These are phyloP conservation scores for Trichonephila clavipes DNA, from an alignment of 1,140 invertebrate genomes.

Conservation along the genomic window DNA sequence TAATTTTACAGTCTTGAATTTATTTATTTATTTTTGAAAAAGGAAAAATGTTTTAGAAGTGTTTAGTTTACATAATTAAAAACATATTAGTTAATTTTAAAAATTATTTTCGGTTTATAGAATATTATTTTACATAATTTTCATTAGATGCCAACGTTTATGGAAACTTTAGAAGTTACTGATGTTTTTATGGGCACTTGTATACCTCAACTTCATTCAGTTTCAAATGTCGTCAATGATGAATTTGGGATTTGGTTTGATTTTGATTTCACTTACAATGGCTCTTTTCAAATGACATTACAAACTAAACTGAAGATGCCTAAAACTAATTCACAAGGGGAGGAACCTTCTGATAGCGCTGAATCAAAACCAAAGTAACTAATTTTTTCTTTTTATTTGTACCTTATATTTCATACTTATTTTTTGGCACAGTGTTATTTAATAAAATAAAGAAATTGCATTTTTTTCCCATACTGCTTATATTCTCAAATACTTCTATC, in stretches of 20 bases:
- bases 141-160: slow-evolving; percentile 89
- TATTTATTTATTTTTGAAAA: not conserved
- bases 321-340: not conserved
- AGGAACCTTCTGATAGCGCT: not conserved
- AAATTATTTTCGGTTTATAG: not conserved
- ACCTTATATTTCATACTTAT: not conserved
- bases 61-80: not conserved
- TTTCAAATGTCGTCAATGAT: slow-evolving; percentile 88
- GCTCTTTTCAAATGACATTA: slow-evolving; percentile 92
- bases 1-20: too few relatives aligned
- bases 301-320: slow-evolving; percentile 95
- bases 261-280: slow-evolving; percentile 94
- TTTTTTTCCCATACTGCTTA: not conserved
- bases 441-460: not conserved
- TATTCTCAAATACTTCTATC: slow-evolving; percentile 7
- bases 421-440: not conserved
- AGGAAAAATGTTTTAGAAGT: not conserved
- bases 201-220: slow-evolving; percentile 88
- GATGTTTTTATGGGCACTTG: slow-evolving; percentile 89
- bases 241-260: slow-evolving; percentile 95
- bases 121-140: not conserved
- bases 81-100: not conserved
- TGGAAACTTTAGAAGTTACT: slow-evolving; percentile 90
- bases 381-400: not conserved
- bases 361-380: not conserved